Conservation (phyloP, 2,888 invertebrate species). For the Thera britannica region DNA sequence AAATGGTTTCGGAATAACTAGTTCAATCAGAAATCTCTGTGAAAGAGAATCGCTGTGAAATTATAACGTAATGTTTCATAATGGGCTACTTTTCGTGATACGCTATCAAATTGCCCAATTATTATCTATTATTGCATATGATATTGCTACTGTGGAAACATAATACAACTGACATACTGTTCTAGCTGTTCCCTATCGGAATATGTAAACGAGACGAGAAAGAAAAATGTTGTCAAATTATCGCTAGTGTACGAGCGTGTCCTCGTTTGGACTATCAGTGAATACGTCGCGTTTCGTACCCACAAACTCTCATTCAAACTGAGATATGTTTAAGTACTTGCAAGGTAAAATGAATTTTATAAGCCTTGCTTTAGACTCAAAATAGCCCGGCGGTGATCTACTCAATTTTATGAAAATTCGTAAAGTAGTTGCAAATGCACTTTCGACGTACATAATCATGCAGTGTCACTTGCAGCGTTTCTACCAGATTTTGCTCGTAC, state of each 20-base stretch:
- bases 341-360: slow-evolving; percentile 4
- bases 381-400: not conserved
- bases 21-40: slow-evolving; percentile 28
- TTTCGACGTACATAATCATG: not conserved
- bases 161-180: slow-evolving; percentile 17
- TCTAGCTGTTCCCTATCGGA: slow-evolving; percentile 30
- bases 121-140: slow-evolving; percentile 45
- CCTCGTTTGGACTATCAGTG: slow-evolving; percentile 56
- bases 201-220: slow-evolving; percentile 38
- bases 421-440: not conserved
- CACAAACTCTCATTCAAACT: slow-evolving; percentile 5
- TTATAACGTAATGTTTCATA: slow-evolving; percentile 28
- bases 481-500: not conserved
- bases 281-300: slow-evolving; percentile 30
- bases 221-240: slow-evolving; percentile 57
- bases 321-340: not conserved
- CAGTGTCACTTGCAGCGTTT: not conserved
- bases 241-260: slow-evolving; percentile 51
- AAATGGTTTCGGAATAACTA: slow-evolving; percentile 39
- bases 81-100: slow-evolving; percentile 42
- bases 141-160: slow-evolving; percentile 47
- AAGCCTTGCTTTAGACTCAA: not conserved
- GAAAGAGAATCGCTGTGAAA: slow-evolving; percentile 35
- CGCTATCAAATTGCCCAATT: slow-evolving; percentile 52
- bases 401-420: not conserved